phyloP scores from a whole-genome alignment of 2,113 vertebrate genomes.

The Apus apus region DNA sequence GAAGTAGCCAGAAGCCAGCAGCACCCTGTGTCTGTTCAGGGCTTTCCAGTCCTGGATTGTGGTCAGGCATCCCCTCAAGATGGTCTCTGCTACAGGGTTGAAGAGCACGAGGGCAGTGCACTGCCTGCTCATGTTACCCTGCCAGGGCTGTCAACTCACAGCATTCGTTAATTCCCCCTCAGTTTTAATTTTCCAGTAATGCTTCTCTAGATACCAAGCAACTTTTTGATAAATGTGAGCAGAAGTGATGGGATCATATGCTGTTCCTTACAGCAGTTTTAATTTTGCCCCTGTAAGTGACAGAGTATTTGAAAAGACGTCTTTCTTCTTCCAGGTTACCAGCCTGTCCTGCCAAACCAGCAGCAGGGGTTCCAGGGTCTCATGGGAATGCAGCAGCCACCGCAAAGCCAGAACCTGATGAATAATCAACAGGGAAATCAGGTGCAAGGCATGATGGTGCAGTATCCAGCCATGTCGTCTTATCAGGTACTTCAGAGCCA shows the following conservation, averaged over 20 bases:
- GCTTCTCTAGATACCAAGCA: background rate
- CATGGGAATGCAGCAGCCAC: slow-evolving; percentile 83
- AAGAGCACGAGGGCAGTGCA: rapidly evolving
- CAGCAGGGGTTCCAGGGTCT: slow-evolving; percentile 84
- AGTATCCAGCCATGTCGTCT: slow-evolving; percentile 87
- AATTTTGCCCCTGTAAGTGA: background rate
- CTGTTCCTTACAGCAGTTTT: background rate
- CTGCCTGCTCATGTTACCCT: background rate
- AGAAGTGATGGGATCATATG: background rate
- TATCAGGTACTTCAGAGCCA: slow-evolving; percentile 81
- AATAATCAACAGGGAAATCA: slow-evolving; percentile 80
- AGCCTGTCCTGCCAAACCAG: slow-evolving; percentile 79
- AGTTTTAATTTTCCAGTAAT: background rate
- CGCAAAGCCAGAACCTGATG: slow-evolving; percentile 84
- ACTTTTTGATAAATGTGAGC: rapidly evolving
- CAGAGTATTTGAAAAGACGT: background rate
- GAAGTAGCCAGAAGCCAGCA: background rate
- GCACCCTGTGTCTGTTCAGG: background rate
- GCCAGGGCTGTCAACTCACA: background rate
- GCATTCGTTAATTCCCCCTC: background rate
- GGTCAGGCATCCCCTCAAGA: background rate
- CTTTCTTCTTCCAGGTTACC: slow-evolving; percentile 80
- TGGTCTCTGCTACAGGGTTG: background rate
- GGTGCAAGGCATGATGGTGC: slow-evolving; percentile 85
- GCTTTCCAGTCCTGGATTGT: background rate